Conservation (phyloP, 2,113 vertebrate species). For the Platycercus adscitus region DNA sequence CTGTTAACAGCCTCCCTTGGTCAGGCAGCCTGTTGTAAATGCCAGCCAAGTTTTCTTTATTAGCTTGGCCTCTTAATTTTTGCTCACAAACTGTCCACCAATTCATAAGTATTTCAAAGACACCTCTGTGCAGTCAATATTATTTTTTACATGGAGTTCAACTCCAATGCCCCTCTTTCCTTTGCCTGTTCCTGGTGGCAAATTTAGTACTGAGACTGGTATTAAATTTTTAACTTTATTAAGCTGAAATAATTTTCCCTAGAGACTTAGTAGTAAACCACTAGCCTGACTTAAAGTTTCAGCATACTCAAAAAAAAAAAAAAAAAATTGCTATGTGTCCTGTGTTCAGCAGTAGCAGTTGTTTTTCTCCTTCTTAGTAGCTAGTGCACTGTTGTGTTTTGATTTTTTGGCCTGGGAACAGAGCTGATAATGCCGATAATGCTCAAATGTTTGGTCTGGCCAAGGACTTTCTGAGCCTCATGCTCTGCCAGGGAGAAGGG, state of each 20-base stretch:
- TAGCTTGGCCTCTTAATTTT: neutral
- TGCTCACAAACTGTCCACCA: neutral
- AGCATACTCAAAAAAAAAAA: neutral
- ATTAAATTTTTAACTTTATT: neutral
- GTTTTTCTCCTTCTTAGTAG: too few species aligned
- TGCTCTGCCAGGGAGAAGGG: too few species aligned
- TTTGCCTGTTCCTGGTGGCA: neutral
- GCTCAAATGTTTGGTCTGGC: too few species aligned
- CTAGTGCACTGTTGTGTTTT: too few species aligned
- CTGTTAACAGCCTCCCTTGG: neutral
- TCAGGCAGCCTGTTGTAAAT: neutral
- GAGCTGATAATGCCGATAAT: too few species aligned
- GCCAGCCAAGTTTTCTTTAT: neutral
- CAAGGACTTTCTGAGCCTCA: too few species aligned
- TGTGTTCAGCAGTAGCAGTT: too few species aligned
- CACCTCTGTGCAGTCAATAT: fast-evolving
- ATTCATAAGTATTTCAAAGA: neutral
- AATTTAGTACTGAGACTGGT: neutral
- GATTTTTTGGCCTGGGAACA: too few species aligned
- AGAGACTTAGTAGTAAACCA: neutral
- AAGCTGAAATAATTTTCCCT: neutral
- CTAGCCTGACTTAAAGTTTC: neutral
- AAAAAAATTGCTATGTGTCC: neutral
- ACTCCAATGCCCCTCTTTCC: fast-evolving
- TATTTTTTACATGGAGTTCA: neutral